Base-by-base conservation (phyloP, 2,888 invertebrate species). In the Drosophila niveifrons region DNA sequence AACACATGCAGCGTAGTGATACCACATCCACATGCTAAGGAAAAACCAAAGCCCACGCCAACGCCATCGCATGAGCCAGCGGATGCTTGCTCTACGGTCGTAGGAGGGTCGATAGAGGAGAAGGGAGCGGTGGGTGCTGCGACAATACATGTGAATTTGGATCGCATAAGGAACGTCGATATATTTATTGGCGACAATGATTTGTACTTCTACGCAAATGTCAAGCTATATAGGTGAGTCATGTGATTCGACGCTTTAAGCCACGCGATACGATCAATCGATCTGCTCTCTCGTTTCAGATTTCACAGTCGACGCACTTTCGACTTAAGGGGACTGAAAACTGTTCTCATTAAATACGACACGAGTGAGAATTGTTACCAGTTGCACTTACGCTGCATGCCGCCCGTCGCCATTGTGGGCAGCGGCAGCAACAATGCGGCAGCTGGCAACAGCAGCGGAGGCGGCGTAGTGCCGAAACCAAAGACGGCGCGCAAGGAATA, bases 121-220 rank as follows among this genome's bases (percentile, higher is more conserved):
- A 31, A 18, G 52, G 15, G 36, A 0, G 58, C 43, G 28, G 55
- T 41, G 43, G 58, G 41, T 51, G 64, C 46, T 62, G 50, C 65
- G 55, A 47, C 67, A 56, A 78, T 80, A 66, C 78, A 75, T 77
- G 83, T 86, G 47, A 77, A 85, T 66, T 80, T 82, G 58, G 81
- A 90, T 72, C 88, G 82, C 67, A 78, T 90, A 55, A 71, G 84
- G 57, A 91, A 90, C 74, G 91, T 90, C 71, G 92, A 92, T 85
- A 72, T 92, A 67, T 92, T 85, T 63, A 86, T 92, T 56, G 90
- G 90, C 36, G 90, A 91, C 52, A 75, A 89, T 65, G 76, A 89
- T 78, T 89, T 92, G 11, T 67, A 91, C 29, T 88, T 92, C 34
- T 90, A 88, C 57, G 88, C 90, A 52, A 91, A 92, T 82, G 78